phyloP scores from a whole-genome alignment of 2,888 invertebrate genomes.

The Apodemia hepburni region DNA sequence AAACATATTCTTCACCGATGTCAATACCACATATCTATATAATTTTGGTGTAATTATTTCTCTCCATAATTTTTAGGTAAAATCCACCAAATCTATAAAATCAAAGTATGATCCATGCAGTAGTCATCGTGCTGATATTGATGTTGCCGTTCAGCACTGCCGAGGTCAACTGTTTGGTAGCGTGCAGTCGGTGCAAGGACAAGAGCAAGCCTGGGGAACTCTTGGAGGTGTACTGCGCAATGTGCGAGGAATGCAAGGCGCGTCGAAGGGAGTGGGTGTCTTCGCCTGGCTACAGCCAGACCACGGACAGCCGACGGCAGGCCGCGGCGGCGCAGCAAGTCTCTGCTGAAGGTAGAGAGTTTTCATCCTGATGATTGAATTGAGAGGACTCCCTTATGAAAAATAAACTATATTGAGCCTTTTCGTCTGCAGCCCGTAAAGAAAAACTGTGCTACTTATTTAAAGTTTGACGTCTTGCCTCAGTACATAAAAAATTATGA shows the following conservation, averaged over 20 bases:
- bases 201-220: constrained; percentile 36
- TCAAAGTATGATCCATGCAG: background rate
- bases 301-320: constrained; percentile 20
- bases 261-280: constrained; percentile 38
- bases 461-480: no score
- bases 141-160: constrained; percentile 23
- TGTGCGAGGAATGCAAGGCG: constrained; percentile 60
- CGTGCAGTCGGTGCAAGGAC: constrained; percentile 49
- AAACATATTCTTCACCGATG: no score
- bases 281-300: background rate
- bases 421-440: no score
- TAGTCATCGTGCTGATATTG: constrained; percentile 20
- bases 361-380: background rate
- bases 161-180: constrained; percentile 47
- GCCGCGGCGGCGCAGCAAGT: background rate
- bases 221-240: constrained; percentile 60
- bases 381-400: no score
- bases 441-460: no score
- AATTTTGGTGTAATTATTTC: background rate
- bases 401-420: no score
- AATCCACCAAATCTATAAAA: background rate
- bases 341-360: background rate
- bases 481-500: no score
- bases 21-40: no score
- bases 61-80: background rate